phyloP scores from a whole-genome alignment of 2,888 invertebrate genomes.

The Xylota sylvarum region DNA sequence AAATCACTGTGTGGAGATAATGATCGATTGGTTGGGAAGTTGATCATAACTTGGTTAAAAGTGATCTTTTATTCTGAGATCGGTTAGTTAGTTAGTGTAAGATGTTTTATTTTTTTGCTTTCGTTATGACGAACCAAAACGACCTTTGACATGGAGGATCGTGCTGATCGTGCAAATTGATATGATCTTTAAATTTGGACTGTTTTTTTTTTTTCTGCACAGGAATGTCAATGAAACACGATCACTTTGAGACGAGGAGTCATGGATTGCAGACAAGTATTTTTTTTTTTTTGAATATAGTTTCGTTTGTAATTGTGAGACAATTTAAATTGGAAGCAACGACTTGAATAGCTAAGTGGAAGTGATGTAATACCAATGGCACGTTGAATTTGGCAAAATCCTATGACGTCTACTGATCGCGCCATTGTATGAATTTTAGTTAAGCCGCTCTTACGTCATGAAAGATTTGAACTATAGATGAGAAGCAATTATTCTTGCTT shows the following conservation, averaged over 20 bases:
- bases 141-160: constrained; percentile 50
- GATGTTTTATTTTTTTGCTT: not conserved
- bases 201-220: constrained; percentile 2
- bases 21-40: not conserved
- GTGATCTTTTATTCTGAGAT: constrained; percentile 41
- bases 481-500: no score
- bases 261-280: constrained; percentile 4
- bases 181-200: not conserved
- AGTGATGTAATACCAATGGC: constrained; percentile 53
- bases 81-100: not conserved
- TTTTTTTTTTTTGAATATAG: constrained; percentile 11
- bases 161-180: constrained; percentile 34
- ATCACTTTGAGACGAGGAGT: constrained; percentile 20
- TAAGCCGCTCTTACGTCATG: constrained; percentile 33
- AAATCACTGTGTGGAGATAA: constrained; percentile 21
- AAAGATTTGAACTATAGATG: constrained; percentile 18
- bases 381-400: constrained; percentile 61
- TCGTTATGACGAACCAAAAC: not conserved
- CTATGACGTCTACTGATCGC: constrained; percentile 53
- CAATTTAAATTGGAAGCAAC: constrained; percentile 54
- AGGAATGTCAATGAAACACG: constrained; percentile 50
- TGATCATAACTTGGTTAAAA: constrained; percentile 14
- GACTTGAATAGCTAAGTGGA: constrained; percentile 53
- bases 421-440: constrained; percentile 22
- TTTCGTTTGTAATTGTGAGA: constrained; percentile 49